Conservation (phyloP, 2,888 invertebrate genomes). For the Phengaris arion region DNA sequence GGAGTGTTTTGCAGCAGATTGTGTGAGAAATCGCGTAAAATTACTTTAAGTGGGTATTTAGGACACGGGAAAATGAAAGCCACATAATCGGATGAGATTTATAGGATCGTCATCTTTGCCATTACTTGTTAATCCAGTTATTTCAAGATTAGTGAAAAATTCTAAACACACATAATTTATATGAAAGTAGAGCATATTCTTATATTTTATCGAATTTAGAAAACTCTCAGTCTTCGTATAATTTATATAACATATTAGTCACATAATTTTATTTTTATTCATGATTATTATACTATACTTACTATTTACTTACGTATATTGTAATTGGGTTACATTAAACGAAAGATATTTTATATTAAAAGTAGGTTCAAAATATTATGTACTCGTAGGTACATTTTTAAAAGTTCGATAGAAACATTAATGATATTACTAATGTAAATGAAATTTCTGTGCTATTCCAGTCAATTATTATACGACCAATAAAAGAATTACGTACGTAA, state of each 20-base stretch:
- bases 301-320: too few species aligned
- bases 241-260: not conserved
- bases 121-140: not conserved
- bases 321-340: too few species aligned
- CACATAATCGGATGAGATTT: slow-evolving; percentile 22
- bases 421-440: not conserved
- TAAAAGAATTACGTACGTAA: slow-evolving; percentile 7
- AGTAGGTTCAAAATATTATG: not conserved
- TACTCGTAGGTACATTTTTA: not conserved
- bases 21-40: slow-evolving; percentile 37
- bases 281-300: too few species aligned
- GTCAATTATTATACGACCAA: not conserved
- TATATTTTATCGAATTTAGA: not conserved
- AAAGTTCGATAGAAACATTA: not conserved
- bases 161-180: not conserved
- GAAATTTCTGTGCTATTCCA: not conserved
- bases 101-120: slow-evolving; percentile 1
- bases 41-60: slow-evolving; percentile 54
- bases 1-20: not conserved
- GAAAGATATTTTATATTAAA: too few species aligned
- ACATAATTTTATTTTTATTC: not conserved
- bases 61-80: slow-evolving; percentile 56
- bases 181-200: not conserved
- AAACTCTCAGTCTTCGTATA: not conserved
- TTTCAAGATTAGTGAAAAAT: not conserved